Evolutionary conservation across 2,797 vertebrate genomes (phyloP).

Genomic region (Scomberomorus guttatus): DNA sequence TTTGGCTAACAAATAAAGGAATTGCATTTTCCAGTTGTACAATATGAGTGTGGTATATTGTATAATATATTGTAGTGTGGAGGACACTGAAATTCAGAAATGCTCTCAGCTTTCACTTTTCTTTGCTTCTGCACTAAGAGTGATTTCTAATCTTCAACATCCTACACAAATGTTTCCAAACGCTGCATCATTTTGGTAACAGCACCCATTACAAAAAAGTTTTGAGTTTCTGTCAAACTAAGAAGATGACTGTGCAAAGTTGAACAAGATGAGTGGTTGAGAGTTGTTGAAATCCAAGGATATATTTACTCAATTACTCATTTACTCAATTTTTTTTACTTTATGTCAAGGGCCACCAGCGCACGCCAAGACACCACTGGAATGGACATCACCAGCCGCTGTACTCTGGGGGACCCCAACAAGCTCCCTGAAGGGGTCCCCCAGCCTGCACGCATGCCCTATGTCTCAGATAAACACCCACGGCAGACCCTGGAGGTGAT

Average conservation of each 20-base stretch:
- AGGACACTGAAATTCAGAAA: not conserved
- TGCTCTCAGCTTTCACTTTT: not conserved
- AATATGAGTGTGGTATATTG: too few species aligned
- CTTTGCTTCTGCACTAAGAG: not conserved
- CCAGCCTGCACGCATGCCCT: conserved; percentile 99
- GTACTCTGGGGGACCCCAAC: conserved; percentile 99
- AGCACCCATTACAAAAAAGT: not conserved
- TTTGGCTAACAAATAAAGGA: not conserved
- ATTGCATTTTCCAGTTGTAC: not conserved
- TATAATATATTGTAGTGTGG: not conserved
- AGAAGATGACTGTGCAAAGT: too few species aligned
- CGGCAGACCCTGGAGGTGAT: conserved; percentile 98
- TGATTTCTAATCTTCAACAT: not conserved
- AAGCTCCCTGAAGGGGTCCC: conserved; percentile 98
- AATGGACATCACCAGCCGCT: conserved; percentile 99
- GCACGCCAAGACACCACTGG: conserved; percentile 97
- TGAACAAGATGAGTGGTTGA: too few species aligned
- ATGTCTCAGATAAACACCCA: conserved; percentile 99
- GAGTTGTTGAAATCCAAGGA: conserved; percentile 1
- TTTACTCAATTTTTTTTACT: not conserved
- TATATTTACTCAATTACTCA: not conserved
- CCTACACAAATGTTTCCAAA: not conserved
- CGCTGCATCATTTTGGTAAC: not conserved
- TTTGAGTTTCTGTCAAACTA: not conserved
- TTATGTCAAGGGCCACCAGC: conserved; percentile 89